A percentile compares a stretch with the other conserved stretches of the same genome.
Evolutionary conservation across 2,888 invertebrate genomes (phyloP).

Genomic region (Morpho deidamia): DNA sequence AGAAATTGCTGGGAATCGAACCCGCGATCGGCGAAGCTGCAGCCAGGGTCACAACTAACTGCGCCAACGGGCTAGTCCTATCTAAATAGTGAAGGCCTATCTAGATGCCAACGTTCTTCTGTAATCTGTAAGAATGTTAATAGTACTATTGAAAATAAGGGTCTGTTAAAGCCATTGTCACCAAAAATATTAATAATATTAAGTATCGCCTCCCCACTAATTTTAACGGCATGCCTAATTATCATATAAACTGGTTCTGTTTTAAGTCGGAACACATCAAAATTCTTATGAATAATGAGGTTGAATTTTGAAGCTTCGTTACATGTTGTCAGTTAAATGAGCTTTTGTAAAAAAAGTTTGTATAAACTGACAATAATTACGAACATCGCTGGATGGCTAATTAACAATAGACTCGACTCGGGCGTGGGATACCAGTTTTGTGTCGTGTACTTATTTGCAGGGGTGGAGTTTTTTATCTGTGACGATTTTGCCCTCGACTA

Average conservation of each 20-base stretch:
- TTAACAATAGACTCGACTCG: slow-evolving; percentile 30
- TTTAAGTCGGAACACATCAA: slow-evolving; percentile 53
- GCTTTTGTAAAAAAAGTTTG: slow-evolving; percentile 43
- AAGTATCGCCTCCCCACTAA: slow-evolving; percentile 53
- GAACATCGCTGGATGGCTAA: slow-evolving; percentile 37
- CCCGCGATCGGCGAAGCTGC: no score
- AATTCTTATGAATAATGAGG: slow-evolving; percentile 67
- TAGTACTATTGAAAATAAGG: background rate
- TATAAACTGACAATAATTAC: slow-evolving; percentile 41
- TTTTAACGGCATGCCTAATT: slow-evolving; percentile 45
- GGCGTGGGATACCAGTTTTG: slow-evolving; percentile 19
- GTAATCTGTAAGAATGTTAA: no score
- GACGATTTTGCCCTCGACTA: no score
- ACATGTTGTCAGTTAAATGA: slow-evolving; percentile 51
- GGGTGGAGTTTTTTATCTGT: no score
- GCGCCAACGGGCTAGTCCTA: no score
- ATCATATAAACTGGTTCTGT: slow-evolving; percentile 57
- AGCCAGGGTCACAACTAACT: no score
- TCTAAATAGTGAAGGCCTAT: no score
- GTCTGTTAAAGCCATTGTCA: slow-evolving; percentile 3
- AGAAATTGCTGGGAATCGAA: no score
- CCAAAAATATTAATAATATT: slow-evolving; percentile 25
- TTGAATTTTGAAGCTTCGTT: slow-evolving; percentile 65
- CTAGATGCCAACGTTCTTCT: no score
- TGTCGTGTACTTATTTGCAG: background rate